Evolutionary conservation across 2,797 vertebrate species (phyloP).

Genomic region (Enteromius trimaculatus): DNA sequence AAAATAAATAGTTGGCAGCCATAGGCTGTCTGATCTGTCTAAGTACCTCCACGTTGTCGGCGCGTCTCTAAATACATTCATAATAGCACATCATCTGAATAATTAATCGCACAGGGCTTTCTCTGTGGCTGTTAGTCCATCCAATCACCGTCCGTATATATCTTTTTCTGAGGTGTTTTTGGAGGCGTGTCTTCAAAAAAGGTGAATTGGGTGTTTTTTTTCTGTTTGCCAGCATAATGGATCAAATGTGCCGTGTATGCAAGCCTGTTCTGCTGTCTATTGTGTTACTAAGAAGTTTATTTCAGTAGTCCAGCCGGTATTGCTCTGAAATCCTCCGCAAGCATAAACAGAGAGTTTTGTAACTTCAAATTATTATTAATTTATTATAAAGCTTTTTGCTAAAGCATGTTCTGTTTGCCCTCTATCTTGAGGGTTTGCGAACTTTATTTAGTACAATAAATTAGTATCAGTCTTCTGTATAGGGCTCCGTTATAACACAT

Average conservation of each 20-base stretch:
- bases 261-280: slow-evolving; percentile 49
- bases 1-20: slow-evolving; percentile 13
- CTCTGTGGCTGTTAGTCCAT: slow-evolving; percentile 22
- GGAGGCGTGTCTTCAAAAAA: slow-evolving; percentile 53
- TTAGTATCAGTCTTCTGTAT: not conserved
- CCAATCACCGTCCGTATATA: slow-evolving; percentile 37
- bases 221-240: slow-evolving; percentile 46
- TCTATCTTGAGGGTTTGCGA: slow-evolving; percentile 12
- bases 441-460: slow-evolving; percentile 12
- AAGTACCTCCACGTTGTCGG: slow-evolving; percentile 33
- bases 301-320: slow-evolving; percentile 32
- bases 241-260: slow-evolving; percentile 54
- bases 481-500: not conserved
- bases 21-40: slow-evolving; percentile 7
- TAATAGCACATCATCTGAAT: slow-evolving; percentile 45
- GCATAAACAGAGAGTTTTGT: slow-evolving; percentile 39
- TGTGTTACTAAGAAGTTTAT: slow-evolving; percentile 52
- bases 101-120: slow-evolving; percentile 41
- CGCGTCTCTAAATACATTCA: slow-evolving; percentile 37
- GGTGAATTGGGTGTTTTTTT: slow-evolving; percentile 42
- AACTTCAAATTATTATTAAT: slow-evolving; percentile 4
- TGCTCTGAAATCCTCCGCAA: slow-evolving; percentile 34
- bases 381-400: not conserved
- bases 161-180: slow-evolving; percentile 38
- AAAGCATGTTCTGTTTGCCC: not conserved